These are phyloP conservation scores for Onychorhynchus coronatus DNA, from an alignment of 2,113 vertebrate species.

Conservation along the genomic window DNA sequence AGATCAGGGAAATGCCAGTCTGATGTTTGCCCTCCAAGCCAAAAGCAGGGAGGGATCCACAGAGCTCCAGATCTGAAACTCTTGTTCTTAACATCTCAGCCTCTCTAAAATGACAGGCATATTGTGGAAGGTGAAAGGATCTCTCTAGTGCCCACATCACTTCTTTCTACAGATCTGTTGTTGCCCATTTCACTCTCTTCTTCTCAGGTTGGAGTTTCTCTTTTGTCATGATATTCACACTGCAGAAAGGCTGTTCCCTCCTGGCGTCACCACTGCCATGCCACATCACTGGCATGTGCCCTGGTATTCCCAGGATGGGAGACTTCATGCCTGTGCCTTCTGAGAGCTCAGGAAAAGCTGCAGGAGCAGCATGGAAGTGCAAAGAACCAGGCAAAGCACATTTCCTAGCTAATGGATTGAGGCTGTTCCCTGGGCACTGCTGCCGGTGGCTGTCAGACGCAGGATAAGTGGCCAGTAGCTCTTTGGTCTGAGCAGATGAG, in stretches of 20 bases:
- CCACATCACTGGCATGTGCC: not conserved
- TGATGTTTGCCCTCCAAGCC: not conserved
- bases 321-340: not conserved
- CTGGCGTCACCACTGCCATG: not conserved
- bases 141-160: not conserved
- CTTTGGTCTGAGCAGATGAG: slow-evolving; percentile 7
- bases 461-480: not conserved
- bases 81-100: not conserved
- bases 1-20: not conserved
- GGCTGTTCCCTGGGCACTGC: not conserved
- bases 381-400: not conserved
- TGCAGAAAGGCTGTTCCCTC: not conserved
- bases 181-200: not conserved
- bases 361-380: not conserved
- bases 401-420: not conserved
- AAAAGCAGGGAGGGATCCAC: not conserved
- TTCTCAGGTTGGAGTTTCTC: not conserved
- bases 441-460: not conserved
- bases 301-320: not conserved
- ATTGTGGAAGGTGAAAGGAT: not conserved
- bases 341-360: not conserved
- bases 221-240: not conserved
- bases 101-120: not conserved
- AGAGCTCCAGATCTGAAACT: not conserved
- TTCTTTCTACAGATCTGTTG: not conserved